A percentile compares a stretch with the other conserved stretches of the same genome.
phyloP scores from a whole-genome alignment of 2,888 invertebrate species.

The Eupsilia transversa region DNA sequence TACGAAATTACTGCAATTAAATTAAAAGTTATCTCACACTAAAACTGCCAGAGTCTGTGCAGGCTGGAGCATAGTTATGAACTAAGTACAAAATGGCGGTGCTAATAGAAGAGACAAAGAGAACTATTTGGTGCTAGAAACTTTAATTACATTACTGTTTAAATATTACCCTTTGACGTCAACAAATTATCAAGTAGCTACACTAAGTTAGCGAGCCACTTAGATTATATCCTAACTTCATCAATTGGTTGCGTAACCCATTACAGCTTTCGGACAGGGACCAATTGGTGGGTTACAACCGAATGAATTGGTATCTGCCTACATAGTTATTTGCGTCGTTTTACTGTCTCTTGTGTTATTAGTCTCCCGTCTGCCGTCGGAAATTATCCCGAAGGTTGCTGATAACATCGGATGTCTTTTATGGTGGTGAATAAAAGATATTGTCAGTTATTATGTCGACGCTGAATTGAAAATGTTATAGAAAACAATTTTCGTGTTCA shows the following conservation, averaged over 20 bases:
- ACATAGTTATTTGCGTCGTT: constrained; percentile 38
- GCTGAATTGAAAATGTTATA: background rate
- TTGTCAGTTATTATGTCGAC: constrained; percentile 1
- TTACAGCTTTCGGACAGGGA: constrained; percentile 41
- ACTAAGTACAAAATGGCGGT: constrained; percentile 30
- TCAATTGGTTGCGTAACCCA: constrained; percentile 31
- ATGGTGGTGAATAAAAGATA: constrained; percentile 27
- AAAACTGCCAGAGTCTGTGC: constrained; percentile 22
- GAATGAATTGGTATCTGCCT: constrained; percentile 31
- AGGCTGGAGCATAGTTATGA: constrained; percentile 13
- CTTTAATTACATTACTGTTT: constrained; percentile 23
- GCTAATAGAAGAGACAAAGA: constrained; percentile 22
- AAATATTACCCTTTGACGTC: constrained; percentile 18
- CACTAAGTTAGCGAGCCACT: constrained; percentile 12
- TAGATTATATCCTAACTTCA: constrained; percentile 32
- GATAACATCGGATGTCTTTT: constrained; percentile 35
- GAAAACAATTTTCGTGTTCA: background rate
- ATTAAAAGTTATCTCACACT: constrained; percentile 41
- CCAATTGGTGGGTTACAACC: constrained; percentile 49
- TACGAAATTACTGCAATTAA: constrained; percentile 44
- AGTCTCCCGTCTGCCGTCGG: constrained; percentile 30
- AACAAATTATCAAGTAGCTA: constrained; percentile 25
- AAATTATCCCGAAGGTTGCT: constrained; percentile 35
- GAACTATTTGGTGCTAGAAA: constrained; percentile 22
- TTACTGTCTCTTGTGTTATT: constrained; percentile 53